phyloP scores from a whole-genome alignment of 2,113 vertebrate species.

The Tauraco erythrolophus region DNA sequence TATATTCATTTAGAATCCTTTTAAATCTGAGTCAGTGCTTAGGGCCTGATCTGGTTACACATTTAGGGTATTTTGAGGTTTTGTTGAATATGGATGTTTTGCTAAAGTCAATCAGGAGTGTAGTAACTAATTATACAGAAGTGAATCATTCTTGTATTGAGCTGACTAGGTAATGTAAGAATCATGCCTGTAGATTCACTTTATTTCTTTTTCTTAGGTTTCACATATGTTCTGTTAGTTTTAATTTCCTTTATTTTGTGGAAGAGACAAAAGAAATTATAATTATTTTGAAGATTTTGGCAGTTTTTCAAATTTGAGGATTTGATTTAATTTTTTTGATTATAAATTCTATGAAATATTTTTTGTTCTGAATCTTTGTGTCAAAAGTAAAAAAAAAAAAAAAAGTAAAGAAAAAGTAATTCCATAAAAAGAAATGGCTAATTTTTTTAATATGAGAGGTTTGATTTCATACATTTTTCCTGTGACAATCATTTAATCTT shows the following conservation, averaged over 20 bases:
- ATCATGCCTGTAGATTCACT: not conserved
- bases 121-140: not conserved
- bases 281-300: not conserved
- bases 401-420: not conserved
- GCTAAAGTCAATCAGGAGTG: not conserved
- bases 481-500: not conserved
- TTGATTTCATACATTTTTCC: not conserved
- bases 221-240: not conserved
- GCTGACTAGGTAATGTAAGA: not conserved
- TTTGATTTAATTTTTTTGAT: not conserved
- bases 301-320: not conserved
- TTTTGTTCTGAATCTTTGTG: not conserved
- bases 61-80: not conserved
- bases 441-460: not conserved
- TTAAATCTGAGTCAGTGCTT: not conserved
- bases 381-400: not conserved
- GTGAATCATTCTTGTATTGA: not conserved
- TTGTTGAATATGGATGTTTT: not conserved
- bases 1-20: not conserved
- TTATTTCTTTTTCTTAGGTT: not conserved
- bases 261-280: not conserved
- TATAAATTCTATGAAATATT: not conserved
- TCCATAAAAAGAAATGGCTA: not conserved
- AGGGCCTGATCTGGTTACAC: not conserved
- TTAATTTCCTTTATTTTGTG: not conserved